Conservation (phyloP, 2,113 vertebrate genomes). For the Sinosuthora webbiana region DNA sequence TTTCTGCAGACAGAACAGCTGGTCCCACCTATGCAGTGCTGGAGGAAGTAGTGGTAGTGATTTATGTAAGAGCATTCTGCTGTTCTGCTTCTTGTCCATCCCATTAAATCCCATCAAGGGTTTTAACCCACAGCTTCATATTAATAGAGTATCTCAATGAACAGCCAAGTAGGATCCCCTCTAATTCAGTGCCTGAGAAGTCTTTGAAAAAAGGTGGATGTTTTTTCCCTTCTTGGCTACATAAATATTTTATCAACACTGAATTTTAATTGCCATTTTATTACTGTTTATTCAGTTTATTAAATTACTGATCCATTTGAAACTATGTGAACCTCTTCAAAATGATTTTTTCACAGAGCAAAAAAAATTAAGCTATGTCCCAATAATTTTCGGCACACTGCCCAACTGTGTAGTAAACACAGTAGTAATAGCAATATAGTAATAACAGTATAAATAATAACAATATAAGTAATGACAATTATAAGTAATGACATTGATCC, state of each 20-base stretch:
- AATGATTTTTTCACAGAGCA: not conserved
- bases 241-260: not conserved
- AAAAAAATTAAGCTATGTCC: not conserved
- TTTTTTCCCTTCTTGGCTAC: not conserved
- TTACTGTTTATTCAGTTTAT: not conserved
- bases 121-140: not conserved
- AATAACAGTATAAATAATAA: not conserved
- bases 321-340: not conserved
- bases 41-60: not conserved
- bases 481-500: not conserved
- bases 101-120: not conserved
- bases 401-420: not conserved
- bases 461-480: no score
- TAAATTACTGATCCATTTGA: not conserved
- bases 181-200: not conserved
- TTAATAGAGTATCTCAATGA: not conserved
- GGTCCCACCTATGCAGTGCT: not conserved
- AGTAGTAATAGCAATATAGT: not conserved
- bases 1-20: not conserved
- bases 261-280: not conserved
- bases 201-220: not conserved
- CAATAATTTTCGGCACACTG: not conserved
- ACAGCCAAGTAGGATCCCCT: not conserved
- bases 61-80: not conserved
- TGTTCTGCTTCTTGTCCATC: not conserved